Base-by-base conservation (phyloP, 2,888 invertebrate species). In the Blomia tropicalis region DNA sequence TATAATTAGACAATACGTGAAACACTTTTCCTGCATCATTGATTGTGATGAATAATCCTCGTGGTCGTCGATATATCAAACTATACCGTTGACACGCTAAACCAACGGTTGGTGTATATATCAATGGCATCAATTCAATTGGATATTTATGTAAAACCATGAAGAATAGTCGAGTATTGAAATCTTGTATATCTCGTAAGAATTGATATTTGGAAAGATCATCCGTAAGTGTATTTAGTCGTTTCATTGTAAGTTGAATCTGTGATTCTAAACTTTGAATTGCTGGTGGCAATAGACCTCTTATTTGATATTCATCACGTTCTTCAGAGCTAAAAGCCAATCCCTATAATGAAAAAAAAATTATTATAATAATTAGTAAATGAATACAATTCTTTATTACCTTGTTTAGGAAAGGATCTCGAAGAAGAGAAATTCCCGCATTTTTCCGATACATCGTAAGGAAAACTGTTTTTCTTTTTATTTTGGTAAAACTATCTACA, bases 21-120 rank as follows among this genome's bases (percentile, higher is more conserved):
- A 90, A 90, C 25, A 99, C 80, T 74, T 95, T 89, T 5, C 69
- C 69, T n/a, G 62, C 43, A 41, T 69, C 68, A 36, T 68, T 65
- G 67, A 98, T 92, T 51, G 92, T 87, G 71, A 98, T 87, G 76
- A 89, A 99, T 60, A 99, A 78, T 4, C 98, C 96, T 68, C 78
- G 78, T 1, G 95, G 92, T 72, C 91, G 81, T 67, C 88, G 79
- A 77, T 83, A 91, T 67, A 95, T 83, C 67, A 91, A 79, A 23
- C 96, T 93, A 75, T 85, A 98, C 74, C 92, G 88, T 77, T 95
- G 93, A 76, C 98, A 98, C 30, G 95, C 98, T 69, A 87, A 78
- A 2, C 98, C 98, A 14, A 98, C 98, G 0, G 92, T 91, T 0
- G 98, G 98, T 0, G 98, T 98, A 76, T 98, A 98, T n/a, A 98